Base-by-base conservation (phyloP, 2,797 vertebrate genomes). In the Adrianichthys oophorus region DNA sequence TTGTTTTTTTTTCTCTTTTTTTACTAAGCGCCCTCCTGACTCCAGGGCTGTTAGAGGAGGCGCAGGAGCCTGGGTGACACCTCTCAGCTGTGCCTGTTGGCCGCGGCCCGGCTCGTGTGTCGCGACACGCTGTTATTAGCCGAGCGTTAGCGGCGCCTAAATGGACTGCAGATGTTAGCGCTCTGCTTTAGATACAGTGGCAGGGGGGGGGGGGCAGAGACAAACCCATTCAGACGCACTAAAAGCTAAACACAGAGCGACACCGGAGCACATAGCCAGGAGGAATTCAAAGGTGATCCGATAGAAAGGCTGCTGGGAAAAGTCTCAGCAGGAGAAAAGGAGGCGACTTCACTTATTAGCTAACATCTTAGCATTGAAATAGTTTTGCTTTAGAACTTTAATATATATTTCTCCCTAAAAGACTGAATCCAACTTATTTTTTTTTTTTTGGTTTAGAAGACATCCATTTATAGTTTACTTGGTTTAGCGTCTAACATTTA, bases 131-230 rank as follows among this genome's bases (percentile, higher is more conserved):
- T 77, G 86, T 86, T 87, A 90, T 91, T 91, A 91, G 87, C 83
- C 82, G 47, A 63, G 82, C 79, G 83, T 87, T 89, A 89, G 82
- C 79, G 68, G 75, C 76, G 74, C 32, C 74, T 87, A 90, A 90
- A 91, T 89, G 82, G 84, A 79, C 83, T 89, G 86, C 92, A 92
- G 90, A 92, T 93, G 91, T 91, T 91, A 87, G 90, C 80, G 80
- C 80, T 70, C 68, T 75, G 85, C 85, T 89, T 85, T 78, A 84
- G 83, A 90, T 86, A 85, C 86, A 87, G 82, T 76, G 78, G 82
- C 71, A 66, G 72, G 75, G 83, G 82, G 26, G 26, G 80, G 78
- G 75, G 80, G 76, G 74, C 76, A 75, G 82, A 83, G 81, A 85
- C 57, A 18, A 68, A 82, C 60, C 71, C 48, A 67, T 69, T 83